Conservation (phyloP, 92 coral and sea anemone genomes). For the Anthopleura xanthogrammica region DNA sequence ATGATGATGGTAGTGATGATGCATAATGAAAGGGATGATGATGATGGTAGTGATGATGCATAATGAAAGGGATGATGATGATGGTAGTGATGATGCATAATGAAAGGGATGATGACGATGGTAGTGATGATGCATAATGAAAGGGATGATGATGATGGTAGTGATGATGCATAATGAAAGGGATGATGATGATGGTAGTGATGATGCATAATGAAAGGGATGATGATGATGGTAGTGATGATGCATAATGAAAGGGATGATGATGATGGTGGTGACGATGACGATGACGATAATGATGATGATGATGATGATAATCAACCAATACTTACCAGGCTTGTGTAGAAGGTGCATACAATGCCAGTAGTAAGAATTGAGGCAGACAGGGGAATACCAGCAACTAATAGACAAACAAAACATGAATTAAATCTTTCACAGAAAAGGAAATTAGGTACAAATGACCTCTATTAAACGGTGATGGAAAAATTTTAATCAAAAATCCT, state of each 20-base stretch:
- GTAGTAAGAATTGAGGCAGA: conserved; percentile 76
- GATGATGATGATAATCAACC: neutral
- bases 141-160: neutral
- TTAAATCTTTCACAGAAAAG: too few species aligned
- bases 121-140: too few species aligned
- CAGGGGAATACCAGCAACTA: conserved; percentile 82
- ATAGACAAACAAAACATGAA: neutral
- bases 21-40: neutral
- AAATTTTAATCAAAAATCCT: too few species aligned
- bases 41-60: neutral
- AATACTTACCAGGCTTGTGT: conserved; percentile 76
- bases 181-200: neutral
- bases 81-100: neutral
- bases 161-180: neutral
- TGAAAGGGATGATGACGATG: neutral
- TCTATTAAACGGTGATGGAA: too few species aligned
- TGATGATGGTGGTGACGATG: neutral
- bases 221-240: neutral
- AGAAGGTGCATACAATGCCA: conserved; percentile 85
- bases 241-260: too few species aligned
- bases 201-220: neutral
- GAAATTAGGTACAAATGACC: neutral
- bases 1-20: neutral
- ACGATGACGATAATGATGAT: neutral
- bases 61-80: too few species aligned